A percentile compares a stretch with the other conserved stretches of the same genome.
phyloP scores from a whole-genome alignment of 2,113 vertebrate species.

The Gymnorhina tibicen region DNA sequence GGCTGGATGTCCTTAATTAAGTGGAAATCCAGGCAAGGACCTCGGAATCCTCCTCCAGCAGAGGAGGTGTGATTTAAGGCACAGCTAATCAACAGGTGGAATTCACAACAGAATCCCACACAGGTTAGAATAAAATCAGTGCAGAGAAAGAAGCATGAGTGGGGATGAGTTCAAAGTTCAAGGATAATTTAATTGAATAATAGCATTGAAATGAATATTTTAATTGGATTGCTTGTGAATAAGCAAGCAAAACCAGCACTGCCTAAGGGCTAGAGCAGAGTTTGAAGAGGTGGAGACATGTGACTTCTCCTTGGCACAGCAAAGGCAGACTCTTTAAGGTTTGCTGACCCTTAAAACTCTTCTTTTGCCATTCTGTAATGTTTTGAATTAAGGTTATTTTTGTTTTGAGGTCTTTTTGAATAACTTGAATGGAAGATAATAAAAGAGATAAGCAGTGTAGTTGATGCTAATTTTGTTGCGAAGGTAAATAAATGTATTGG shows the following conservation, averaged over 20 bases:
- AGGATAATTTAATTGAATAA: neutral
- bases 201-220: neutral
- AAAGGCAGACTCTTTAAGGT: neutral
- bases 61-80: too few relatives aligned
- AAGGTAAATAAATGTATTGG: neutral
- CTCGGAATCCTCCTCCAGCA: too few relatives aligned
- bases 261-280: neutral
- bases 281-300: neutral
- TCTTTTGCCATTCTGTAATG: neutral
- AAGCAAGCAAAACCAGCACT: neutral
- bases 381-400: neutral
- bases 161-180: neutral
- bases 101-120: too few relatives aligned
- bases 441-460: neutral
- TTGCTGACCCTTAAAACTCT: neutral
- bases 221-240: neutral
- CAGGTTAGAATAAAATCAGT: slow-evolving; percentile 68
- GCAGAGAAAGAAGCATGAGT: neutral
- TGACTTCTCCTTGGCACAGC: neutral
- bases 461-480: neutral
- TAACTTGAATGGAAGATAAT: neutral
- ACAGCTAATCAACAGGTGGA: too few relatives aligned
- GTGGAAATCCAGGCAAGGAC: too few relatives aligned
- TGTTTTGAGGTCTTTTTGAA: neutral
- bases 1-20: too few relatives aligned